Conservation (phyloP, 2,797 vertebrate genomes). For the Nasua narica region DNA sequence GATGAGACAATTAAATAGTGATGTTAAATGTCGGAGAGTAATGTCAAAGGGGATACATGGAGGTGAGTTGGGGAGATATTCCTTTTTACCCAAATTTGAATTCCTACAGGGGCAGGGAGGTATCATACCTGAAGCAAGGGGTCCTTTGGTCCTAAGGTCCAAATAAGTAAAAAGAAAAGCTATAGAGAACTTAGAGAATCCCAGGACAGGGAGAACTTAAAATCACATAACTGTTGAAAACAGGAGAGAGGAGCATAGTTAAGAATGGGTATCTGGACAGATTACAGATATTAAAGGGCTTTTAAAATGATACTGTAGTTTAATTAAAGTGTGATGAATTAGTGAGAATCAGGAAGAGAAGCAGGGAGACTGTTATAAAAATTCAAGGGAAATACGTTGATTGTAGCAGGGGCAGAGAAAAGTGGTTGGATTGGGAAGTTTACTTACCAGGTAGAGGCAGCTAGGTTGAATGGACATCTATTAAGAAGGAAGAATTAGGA, state of each 20-base stretch:
- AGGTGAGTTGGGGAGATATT: accelerated
- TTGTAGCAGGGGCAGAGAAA: not conserved
- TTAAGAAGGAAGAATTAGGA: not conserved
- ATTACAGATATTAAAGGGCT: not conserved
- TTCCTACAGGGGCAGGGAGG: not conserved
- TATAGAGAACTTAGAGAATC: not conserved
- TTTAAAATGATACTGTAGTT: not conserved
- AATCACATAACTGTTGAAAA: not conserved
- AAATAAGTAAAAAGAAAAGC: not conserved
- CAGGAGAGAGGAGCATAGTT: not conserved
- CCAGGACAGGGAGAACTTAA: not conserved
- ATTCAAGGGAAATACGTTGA: not conserved
- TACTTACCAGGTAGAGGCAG: not conserved
- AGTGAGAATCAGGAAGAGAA: not conserved
- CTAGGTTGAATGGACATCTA: not conserved
- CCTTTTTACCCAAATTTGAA: not conserved
- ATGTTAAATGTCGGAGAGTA: not conserved
- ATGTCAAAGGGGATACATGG: not conserved
- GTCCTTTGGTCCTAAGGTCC: not conserved
- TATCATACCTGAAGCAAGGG: not conserved
- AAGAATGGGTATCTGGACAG: not conserved
- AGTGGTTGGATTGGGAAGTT: not conserved
- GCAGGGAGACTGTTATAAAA: not conserved
- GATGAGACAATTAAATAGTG: not conserved
- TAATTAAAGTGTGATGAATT: not conserved